Conservation (phyloP, 2,888 invertebrate genomes). For the Meganola albula region DNA sequence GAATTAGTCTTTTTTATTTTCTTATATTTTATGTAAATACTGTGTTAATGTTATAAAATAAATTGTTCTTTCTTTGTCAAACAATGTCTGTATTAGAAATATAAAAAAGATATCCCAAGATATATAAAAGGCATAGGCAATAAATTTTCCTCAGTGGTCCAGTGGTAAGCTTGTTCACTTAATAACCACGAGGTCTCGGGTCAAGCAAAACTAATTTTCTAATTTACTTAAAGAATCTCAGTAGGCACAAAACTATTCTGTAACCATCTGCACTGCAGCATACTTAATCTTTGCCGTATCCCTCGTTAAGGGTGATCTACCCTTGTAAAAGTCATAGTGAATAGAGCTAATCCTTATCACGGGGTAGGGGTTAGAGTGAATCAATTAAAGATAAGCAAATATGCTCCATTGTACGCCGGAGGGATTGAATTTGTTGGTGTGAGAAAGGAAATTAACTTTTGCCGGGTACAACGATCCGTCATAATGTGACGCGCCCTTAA, state of each 20-base stretch:
- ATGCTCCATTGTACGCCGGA: slow-evolving; percentile 58
- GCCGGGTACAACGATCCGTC: slow-evolving; percentile 63
- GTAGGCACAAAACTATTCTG: slow-evolving; percentile 20
- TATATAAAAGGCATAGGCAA: no score
- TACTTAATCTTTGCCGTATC: slow-evolving; percentile 39
- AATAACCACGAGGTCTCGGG: no score
- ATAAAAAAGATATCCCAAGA: no score
- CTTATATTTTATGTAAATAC: no score
- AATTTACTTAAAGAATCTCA: no score
- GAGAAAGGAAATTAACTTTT: slow-evolving; percentile 72
- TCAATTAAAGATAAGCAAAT: slow-evolving; percentile 79
- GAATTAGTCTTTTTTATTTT: no score
- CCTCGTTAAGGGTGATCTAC: slow-evolving; percentile 67
- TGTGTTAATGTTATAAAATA: no score
- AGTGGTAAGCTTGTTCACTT: no score
- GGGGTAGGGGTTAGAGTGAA: slow-evolving; percentile 66
- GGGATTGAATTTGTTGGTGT: slow-evolving; percentile 67
- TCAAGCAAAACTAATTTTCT: no score
- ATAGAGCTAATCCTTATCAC: slow-evolving; percentile 75
- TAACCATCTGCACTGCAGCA: background rate
- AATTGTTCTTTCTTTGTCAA: no score
- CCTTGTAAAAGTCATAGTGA: slow-evolving; percentile 77
- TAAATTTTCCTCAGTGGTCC: no score
- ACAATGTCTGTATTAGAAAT: no score
- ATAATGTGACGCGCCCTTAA: slow-evolving; percentile 52